These are phyloP conservation scores for Hydrochoerus hydrochaeris DNA, from an alignment of 2,113 vertebrate species.

Conservation along the genomic window DNA sequence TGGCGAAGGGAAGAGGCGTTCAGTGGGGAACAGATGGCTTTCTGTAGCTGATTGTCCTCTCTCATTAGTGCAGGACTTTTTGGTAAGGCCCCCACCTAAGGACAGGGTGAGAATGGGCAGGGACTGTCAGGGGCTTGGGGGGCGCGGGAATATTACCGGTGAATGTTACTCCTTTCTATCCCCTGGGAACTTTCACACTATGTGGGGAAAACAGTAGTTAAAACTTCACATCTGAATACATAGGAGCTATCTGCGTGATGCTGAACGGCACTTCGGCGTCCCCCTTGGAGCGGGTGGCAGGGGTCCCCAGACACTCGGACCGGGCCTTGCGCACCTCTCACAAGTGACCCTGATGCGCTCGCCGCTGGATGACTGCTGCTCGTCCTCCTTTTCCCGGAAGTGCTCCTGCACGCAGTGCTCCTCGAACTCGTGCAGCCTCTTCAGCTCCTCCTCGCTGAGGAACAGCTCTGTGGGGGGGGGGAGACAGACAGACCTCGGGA, in stretches of 20 bases:
- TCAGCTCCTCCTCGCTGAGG: constrained; percentile 95
- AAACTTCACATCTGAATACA: neutral
- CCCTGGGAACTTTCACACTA: neutral
- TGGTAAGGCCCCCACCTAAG: neutral
- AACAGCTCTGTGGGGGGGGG: constrained; percentile 91
- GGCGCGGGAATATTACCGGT: neutral
- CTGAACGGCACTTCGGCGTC: neutral
- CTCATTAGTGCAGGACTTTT: neutral
- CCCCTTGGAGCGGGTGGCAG: accelerated
- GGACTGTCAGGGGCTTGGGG: neutral
- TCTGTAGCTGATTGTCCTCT: neutral
- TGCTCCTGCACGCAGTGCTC: constrained; percentile 98
- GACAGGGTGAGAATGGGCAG: neutral
- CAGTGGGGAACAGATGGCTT: neutral
- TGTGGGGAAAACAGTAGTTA: neutral
- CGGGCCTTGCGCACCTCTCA: constrained; percentile 89
- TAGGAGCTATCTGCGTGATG: accelerated
- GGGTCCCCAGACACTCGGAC: accelerated
- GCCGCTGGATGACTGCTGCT: constrained; percentile 95
- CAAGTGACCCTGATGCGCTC: constrained; percentile 97
- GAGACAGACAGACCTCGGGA: neutral
- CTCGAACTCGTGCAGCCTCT: constrained; percentile 96
- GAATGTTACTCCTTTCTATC: neutral
- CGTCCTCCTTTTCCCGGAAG: constrained; percentile 96
- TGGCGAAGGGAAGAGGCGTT: neutral